Base-by-base conservation (phyloP, 2,888 invertebrate genomes). In the Phorcus lineatus region DNA sequence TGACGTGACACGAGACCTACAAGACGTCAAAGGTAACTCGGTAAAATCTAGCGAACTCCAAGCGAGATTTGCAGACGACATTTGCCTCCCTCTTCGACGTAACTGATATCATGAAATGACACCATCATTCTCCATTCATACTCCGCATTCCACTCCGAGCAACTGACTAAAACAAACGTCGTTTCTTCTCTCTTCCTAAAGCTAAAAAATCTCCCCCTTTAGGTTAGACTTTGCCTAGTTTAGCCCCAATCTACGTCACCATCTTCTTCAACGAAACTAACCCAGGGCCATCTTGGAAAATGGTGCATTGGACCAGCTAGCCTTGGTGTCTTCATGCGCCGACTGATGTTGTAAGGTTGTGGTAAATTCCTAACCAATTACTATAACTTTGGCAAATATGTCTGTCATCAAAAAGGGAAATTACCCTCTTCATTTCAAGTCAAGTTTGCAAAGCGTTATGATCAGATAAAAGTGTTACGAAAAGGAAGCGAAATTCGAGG, bases 141-240 rank as follows among this genome's bases (percentile, higher is more conserved):
- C 36, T 40, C 40, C 11, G n/a, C n/a, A 70, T 70, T 70, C 1
- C 31, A 16, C 70, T 19, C 36, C 19, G 4, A 40, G 70, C 70
- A 70, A 0, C 19, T 40, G 36, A 36, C 70, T 70, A 70, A 70
- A 70, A 70, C 70, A 36, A 70, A 70, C 70, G 31, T 70, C 70
- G 28, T 70, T 70, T 36, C 70, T 40, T 40, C 40, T 17, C 40
- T 31, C 17, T 11, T n/a, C 70, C 19, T 70, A 17, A 11, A 40
- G 19, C 13, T 2, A 17, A 19, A 17, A n/a, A 1, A 17, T 13
- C 40, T 31, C 17, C 11, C 36, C 40, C 36, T 70, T 36, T 9
- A 40, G 19, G 36, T 11, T 4, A 19, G 17, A n/a, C 1, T n/a
- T 28, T 40, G 31, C 31, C 36, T 70, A 31, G 36, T 31, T 19